phyloP scores from a whole-genome alignment of 2,797 vertebrate species.

The Xyrichtys novacula region DNA sequence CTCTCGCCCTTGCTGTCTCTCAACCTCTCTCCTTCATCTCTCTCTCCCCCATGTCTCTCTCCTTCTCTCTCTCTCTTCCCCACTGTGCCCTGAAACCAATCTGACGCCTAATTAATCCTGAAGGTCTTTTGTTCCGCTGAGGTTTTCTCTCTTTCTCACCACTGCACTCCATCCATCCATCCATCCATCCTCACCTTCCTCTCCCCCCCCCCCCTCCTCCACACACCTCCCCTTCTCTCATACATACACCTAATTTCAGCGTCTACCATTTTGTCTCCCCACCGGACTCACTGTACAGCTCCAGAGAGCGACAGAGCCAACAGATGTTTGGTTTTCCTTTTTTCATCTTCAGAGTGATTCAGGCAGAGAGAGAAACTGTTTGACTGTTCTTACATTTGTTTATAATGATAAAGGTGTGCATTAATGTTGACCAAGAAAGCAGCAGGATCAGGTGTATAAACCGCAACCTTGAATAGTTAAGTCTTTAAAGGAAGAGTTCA shows the following conservation, averaged over 20 bases:
- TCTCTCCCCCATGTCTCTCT: too few relatives aligned
- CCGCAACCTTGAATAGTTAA: background rate
- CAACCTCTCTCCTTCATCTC: conserved; percentile 41
- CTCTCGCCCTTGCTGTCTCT: conserved; percentile 1
- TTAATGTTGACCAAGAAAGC: background rate
- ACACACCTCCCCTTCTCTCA: conserved; percentile 1
- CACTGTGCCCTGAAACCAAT: conserved; percentile 83
- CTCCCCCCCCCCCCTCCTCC: conserved; percentile 5
- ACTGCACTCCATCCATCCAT: conserved; percentile 79
- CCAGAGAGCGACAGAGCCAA: conserved; percentile 60
- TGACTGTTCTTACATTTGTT: conserved; percentile 32
- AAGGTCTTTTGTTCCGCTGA: conserved; percentile 87
- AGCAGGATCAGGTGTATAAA: conserved; percentile 14
- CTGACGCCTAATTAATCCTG: conserved; percentile 89
- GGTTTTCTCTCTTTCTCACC: conserved; percentile 71
- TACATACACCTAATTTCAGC: conserved; percentile 49
- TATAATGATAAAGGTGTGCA: conserved; percentile 47
- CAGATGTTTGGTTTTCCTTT: conserved; percentile 59
- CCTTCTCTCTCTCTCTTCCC: conserved; percentile 26
- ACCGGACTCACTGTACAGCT: conserved; percentile 43
- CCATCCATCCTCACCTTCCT: conserved; percentile 54
- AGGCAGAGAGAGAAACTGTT: conserved; percentile 34
- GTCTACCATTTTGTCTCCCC: conserved; percentile 51
- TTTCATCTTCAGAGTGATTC: conserved; percentile 44
- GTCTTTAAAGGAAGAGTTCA: background rate